A percentile compares a stretch with the other conserved stretches of the same genome.
These are phyloP conservation scores for Machimus rusticus DNA, from an alignment of 2,888 invertebrate species.

Conservation along the genomic window DNA sequence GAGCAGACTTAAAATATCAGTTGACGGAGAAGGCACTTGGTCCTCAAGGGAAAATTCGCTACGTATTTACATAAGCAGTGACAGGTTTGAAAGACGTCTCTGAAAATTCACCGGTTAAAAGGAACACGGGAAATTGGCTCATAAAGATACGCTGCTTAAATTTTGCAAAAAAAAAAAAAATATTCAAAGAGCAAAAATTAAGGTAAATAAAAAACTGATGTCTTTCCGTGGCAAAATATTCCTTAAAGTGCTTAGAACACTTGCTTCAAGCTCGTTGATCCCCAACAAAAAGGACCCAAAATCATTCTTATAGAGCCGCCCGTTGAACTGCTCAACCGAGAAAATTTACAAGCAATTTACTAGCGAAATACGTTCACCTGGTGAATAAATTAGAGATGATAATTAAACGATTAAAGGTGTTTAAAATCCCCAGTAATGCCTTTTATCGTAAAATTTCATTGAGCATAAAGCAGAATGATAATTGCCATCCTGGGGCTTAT, in stretches of 20 bases:
- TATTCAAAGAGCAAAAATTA: neutral
- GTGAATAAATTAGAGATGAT: neutral
- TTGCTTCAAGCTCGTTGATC: neutral
- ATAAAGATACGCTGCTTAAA: too few species aligned
- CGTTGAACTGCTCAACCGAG: neutral
- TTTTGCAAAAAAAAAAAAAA: neutral
- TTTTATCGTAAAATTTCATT: neutral
- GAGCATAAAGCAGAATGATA: neutral
- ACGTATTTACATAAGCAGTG: neutral
- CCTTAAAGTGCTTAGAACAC: neutral
- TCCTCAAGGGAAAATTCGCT: neutral
- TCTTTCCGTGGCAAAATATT: neutral
- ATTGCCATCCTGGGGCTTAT: neutral
- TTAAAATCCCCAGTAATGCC: neutral
- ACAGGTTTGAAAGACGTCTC: neutral
- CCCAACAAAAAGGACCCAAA: neutral
- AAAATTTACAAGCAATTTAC: neutral
- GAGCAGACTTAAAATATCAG: neutral
- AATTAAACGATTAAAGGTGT: neutral
- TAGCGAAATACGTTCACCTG: neutral
- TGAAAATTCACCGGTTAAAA: neutral
- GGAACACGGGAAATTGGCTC: neutral
- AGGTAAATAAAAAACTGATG: neutral
- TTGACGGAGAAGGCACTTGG: neutral
- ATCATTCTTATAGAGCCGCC: neutral